These are phyloP conservation scores for Reticulitermes lucifugus DNA, from an alignment of 2,888 invertebrate genomes.

Conservation along the genomic window DNA sequence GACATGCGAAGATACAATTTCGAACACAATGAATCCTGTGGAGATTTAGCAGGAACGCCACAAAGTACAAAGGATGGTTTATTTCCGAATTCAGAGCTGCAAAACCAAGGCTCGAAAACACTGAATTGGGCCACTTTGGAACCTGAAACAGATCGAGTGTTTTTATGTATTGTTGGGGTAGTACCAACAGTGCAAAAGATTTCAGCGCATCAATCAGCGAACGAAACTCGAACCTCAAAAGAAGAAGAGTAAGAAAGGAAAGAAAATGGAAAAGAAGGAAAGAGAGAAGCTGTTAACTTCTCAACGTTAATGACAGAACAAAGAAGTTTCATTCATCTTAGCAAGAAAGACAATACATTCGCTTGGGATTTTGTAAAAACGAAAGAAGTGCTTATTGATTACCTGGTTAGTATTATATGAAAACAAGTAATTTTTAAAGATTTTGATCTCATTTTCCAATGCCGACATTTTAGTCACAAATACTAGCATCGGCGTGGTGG, in stretches of 20 bases:
- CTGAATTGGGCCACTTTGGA: background rate
- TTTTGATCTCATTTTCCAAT: no score
- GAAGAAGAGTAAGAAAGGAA: background rate
- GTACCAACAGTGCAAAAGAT: constrained; percentile 10
- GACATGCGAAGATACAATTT: no score
- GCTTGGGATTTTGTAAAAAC: background rate
- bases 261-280: background rate
- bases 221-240: constrained; percentile 8
- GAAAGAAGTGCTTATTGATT: background rate
- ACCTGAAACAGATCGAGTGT: constrained; percentile 2
- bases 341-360: constrained; percentile 23
- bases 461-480: no score
- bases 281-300: background rate
- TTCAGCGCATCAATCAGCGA: constrained; percentile 15
- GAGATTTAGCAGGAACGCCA: no score
- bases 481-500: no score
- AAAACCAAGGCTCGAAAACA: background rate
- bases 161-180: background rate
- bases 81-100: background rate
- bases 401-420: background rate
- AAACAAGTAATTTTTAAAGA: no score
- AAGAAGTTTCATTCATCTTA: constrained; percentile 38
- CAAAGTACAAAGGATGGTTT: no score
- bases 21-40: no score
- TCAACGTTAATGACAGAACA: constrained; percentile 34